Evolutionary conservation across 1,140 invertebrate genomes (phyloP).

Genomic region (Tetragnatha versicolor): DNA sequence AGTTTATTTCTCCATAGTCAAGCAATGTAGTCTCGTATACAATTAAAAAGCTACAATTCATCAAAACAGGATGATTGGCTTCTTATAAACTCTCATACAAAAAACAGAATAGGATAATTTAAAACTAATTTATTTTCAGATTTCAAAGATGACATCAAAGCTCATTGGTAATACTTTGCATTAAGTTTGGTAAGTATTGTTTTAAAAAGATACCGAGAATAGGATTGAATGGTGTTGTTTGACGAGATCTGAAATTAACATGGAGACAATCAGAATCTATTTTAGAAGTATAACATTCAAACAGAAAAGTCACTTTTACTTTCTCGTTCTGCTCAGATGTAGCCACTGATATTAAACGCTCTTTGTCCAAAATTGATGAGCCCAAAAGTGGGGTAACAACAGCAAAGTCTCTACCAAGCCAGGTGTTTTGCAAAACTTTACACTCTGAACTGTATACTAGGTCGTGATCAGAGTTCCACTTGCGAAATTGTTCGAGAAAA

Average conservation of each 20-base stretch:
- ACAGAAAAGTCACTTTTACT: neutral
- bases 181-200: constrained; percentile 14
- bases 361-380: constrained; percentile 8
- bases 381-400: too few relatives aligned
- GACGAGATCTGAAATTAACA: constrained; percentile 24
- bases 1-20: too few relatives aligned
- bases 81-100: too few relatives aligned
- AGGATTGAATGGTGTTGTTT: constrained; percentile 29
- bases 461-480: neutral
- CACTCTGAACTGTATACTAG: constrained; percentile 19
- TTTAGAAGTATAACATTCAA: constrained; percentile 22
- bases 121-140: too few relatives aligned
- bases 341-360: constrained; percentile 8
- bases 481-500: constrained; percentile 15
- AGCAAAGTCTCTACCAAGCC: constrained; percentile 2
- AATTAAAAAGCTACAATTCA: too few relatives aligned
- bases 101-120: too few relatives aligned
- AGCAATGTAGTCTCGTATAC: too few relatives aligned
- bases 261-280: neutral
- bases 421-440: constrained; percentile 19
- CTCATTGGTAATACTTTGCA: neutral
- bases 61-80: too few relatives aligned
- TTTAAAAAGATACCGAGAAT: constrained; percentile 38
- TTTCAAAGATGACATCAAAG: neutral
- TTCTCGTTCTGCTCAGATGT: neutral